Conservation (phyloP, 2,113 vertebrate genomes). For the Lepus americanus region DNA sequence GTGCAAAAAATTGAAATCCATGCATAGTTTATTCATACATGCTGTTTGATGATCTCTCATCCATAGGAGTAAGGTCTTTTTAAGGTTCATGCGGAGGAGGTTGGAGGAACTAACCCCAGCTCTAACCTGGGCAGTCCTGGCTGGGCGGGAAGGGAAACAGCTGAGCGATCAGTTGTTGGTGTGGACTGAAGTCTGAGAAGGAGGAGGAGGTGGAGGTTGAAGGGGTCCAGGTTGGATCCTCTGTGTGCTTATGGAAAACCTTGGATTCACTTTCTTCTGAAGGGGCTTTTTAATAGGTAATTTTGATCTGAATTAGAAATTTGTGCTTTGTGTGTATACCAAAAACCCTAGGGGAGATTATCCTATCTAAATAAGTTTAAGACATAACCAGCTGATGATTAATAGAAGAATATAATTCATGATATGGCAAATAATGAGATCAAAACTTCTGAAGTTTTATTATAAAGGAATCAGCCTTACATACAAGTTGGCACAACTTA, state of each 20-base stretch:
- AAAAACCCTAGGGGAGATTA: slow-evolving; percentile 44
- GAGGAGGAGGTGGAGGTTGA: not conserved
- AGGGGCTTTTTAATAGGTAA: slow-evolving; percentile 44
- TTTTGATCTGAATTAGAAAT: slow-evolving; percentile 44
- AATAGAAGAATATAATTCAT: slow-evolving; percentile 42
- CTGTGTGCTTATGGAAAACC: not conserved
- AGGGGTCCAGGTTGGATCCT: not conserved
- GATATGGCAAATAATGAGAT: slow-evolving; percentile 46
- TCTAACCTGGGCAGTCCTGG: not conserved
- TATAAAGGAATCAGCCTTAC: not conserved
- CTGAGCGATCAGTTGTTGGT: not conserved
- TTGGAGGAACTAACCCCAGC: no score
- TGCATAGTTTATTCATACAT: no score
- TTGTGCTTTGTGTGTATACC: slow-evolving; percentile 38
- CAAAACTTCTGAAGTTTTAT: slow-evolving; percentile 54
- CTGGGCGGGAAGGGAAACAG: not conserved
- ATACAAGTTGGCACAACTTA: not conserved
- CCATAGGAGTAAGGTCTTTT: not conserved
- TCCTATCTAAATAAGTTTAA: slow-evolving; percentile 45
- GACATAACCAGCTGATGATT: slow-evolving; percentile 50
- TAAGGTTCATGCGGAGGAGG: not conserved
- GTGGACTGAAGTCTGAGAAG: not conserved
- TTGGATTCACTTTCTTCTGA: not conserved
- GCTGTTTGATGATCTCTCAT: no score
- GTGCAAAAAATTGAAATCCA: no score